These are phyloP conservation scores for Exocentrus adspersus DNA, from an alignment of 2,888 invertebrate genomes.

Conservation along the genomic window DNA sequence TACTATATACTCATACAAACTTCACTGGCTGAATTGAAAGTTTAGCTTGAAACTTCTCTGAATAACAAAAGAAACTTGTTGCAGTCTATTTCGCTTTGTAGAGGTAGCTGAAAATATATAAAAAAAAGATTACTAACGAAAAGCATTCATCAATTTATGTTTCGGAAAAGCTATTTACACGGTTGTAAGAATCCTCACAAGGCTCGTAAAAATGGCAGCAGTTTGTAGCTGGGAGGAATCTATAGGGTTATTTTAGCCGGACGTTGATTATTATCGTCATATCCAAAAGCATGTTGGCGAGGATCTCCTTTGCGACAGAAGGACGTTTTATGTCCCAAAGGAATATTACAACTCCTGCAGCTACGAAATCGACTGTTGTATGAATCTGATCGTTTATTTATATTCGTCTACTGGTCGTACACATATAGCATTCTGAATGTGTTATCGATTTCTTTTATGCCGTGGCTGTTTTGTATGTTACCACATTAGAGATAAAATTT, in stretches of 20 bases:
- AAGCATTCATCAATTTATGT: too few relatives aligned
- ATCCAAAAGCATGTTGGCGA: constrained; percentile 2
- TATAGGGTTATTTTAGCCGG: constrained; percentile 11
- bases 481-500: background rate
- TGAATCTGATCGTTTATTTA: background rate
- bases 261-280: constrained; percentile 16
- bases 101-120: too few relatives aligned
- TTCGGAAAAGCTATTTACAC: constrained; percentile 6
- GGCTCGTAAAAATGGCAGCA: constrained; percentile 11
- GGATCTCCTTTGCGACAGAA: constrained; percentile 6
- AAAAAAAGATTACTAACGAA: too few relatives aligned
- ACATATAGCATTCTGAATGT: constrained; percentile 1
- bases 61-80: constrained; percentile 5
- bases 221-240: constrained; percentile 7
- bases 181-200: constrained; percentile 4
- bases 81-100: background rate
- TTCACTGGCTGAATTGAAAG: constrained; percentile 1
- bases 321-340: constrained; percentile 5
- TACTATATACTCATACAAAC: too few relatives aligned
- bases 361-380: constrained; percentile 1
- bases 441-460: background rate
- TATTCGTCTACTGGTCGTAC: background rate
- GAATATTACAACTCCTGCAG: background rate
- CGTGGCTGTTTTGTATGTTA: background rate
- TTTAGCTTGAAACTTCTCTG: background rate